phyloP scores from a whole-genome alignment of 2,113 vertebrate genomes.

The Vulpes vulpes region DNA sequence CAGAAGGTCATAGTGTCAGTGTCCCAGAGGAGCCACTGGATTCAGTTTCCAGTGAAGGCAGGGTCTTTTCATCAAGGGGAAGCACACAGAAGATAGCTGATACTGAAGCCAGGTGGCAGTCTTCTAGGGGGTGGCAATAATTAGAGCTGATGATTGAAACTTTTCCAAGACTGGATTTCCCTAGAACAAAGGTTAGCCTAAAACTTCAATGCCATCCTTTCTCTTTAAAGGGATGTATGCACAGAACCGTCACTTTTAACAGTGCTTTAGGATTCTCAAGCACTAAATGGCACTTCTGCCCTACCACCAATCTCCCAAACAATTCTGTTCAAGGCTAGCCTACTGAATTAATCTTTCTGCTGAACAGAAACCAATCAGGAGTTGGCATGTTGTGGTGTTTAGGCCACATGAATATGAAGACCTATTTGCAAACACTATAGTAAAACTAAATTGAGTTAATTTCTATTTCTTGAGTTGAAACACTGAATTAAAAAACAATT shows the following conservation, averaged over 20 bases:
- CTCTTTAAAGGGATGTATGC: neutral
- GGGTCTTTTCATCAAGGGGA: neutral
- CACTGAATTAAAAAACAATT: constrained; percentile 80
- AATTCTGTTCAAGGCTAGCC: neutral
- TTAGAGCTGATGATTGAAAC: neutral
- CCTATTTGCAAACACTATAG: constrained; percentile 70
- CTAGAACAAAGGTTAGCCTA: neutral
- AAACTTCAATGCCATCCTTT: neutral
- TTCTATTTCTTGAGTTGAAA: constrained; percentile 75
- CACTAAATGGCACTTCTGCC: neutral
- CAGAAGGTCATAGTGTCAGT: neutral
- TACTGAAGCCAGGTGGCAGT: neutral
- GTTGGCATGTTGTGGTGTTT: neutral
- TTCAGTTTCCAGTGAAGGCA: neutral
- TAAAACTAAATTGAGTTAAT: constrained; percentile 75
- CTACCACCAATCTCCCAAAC: neutral
- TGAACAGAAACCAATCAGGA: neutral
- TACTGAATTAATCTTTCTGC: neutral
- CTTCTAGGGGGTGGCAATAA: neutral
- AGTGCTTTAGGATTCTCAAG: neutral
- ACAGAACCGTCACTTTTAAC: neutral
- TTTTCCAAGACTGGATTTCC: neutral
- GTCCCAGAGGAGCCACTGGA: neutral
- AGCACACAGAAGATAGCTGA: too few relatives aligned
- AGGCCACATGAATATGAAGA: constrained; percentile 16